Evolutionary conservation across 2,888 invertebrate genomes (phyloP).

Genomic region (Rhagophthalmus giganteus): DNA sequence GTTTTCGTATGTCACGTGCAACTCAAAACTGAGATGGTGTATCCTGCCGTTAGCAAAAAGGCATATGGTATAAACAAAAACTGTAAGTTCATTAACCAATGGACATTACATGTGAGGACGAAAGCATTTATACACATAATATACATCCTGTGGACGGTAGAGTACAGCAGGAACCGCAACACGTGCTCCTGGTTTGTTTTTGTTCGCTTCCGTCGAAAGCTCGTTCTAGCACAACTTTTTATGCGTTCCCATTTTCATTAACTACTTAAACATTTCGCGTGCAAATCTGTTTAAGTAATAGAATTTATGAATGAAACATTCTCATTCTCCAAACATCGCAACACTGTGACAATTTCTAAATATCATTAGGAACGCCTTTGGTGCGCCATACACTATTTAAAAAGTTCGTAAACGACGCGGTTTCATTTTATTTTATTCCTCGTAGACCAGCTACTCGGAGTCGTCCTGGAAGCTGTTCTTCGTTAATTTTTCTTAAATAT

Average conservation of each 20-base stretch:
- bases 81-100: slow-evolving; percentile 21
- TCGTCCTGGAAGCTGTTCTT: too few relatives aligned
- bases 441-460: too few relatives aligned
- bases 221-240: slow-evolving; percentile 28
- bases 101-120: slow-evolving; percentile 11
- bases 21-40: neutral
- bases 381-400: too few relatives aligned
- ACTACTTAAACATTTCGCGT: slow-evolving; percentile 13
- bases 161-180: slow-evolving; percentile 40
- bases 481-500: too few relatives aligned
- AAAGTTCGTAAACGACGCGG: too few relatives aligned
- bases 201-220: slow-evolving; percentile 43
- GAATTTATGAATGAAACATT: slow-evolving; percentile 10
- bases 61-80: slow-evolving; percentile 8
- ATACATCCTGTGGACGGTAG: slow-evolving; percentile 28
- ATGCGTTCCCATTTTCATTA: slow-evolving; percentile 25
- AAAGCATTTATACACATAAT: slow-evolving; percentile 20
- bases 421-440: too few relatives aligned
- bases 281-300: slow-evolving; percentile 22
- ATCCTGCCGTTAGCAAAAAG: neutral
- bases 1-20: neutral
- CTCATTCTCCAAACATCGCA: too few relatives aligned
- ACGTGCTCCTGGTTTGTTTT: slow-evolving; percentile 49
- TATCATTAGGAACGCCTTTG: too few relatives aligned
- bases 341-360: too few relatives aligned